Base-by-base conservation (phyloP, 2,113 vertebrate species). In the Leucosticte australis region DNA sequence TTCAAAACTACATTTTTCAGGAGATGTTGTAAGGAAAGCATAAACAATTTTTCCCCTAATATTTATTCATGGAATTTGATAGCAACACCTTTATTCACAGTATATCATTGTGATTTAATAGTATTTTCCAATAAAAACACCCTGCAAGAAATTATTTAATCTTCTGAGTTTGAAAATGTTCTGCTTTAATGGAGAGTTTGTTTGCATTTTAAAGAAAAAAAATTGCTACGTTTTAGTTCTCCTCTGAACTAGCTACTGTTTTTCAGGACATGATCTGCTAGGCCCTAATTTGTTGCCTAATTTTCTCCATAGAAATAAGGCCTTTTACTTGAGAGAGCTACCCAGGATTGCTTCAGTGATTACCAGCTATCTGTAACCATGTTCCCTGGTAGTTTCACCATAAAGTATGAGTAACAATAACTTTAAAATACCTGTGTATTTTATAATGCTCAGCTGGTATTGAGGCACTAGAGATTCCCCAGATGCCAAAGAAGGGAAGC, bases 361-460 rank as follows among this genome's bases (percentile, higher is more conserved):
- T 37, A 42, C 15, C 26, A 78, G 47, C 12, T 24, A 17, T 41
- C 27, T 49, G 10, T 50, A 63, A 44, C 9, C 13, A 28, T 1
- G 0, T 22, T 49, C 3, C 5, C 2, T n/a, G 12, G 8, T 11
- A 81, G 21, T 65, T 89, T 83, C 74, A 52, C 17, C 18, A 46
- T 10, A 59, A 79, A 63, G 11, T 15, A 42, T 33, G 13, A 83
- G 14, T 37, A 41, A 79, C 1, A 0, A 17, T 23, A 68, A 5
- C 22, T 55, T 42, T 64, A 47, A 30, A 15, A 26, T 20, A 28
- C 12, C 41, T 6, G 41, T 41, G 41, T 41, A 41, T 41, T 41
- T 41, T 47, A 5, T 2, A 52, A 17, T 3, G 13, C 1, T 0
- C 0, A 4, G 7, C 22, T 27, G 35, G 33, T 35, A 42, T 11